Conservation (phyloP, 1,140 invertebrate genomes). For the Microplitis demolitor region DNA sequence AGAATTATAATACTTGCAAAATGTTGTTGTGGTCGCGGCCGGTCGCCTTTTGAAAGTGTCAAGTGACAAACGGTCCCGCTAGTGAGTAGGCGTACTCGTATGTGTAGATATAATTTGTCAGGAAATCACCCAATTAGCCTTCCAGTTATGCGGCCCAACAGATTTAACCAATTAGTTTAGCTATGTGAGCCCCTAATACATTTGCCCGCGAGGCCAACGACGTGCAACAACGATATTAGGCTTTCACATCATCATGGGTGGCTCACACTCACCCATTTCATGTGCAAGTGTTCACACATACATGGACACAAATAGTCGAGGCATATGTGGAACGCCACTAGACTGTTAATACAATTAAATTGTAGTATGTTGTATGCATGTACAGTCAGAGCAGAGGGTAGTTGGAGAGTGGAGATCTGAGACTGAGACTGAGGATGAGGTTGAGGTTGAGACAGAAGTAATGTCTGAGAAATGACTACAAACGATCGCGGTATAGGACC, state of each 20-base stretch:
- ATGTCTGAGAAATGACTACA: not conserved
- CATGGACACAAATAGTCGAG: not conserved
- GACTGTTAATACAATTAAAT: not conserved
- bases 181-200: slow-evolving; percentile 60
- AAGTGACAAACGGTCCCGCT: slow-evolving; percentile 61
- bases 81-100: slow-evolving; percentile 56
- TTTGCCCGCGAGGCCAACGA: slow-evolving; percentile 41
- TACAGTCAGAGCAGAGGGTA: not conserved
- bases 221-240: slow-evolving; percentile 33
- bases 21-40: not conserved
- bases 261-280: not conserved
- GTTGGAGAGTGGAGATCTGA: too few relatives aligned
- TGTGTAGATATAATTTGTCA: slow-evolving; percentile 63
- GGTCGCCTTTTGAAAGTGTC: slow-evolving; percentile 51
- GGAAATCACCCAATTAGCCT: slow-evolving; percentile 64
- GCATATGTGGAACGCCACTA: too few relatives aligned
- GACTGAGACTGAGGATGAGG: too few relatives aligned
- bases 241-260: slow-evolving; percentile 7
- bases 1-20: slow-evolving; percentile 3
- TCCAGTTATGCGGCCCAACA: slow-evolving; percentile 62
- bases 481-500: not conserved
- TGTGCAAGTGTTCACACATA: not conserved
- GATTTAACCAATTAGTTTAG: slow-evolving; percentile 65
- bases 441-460: not conserved
- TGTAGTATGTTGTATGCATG: not conserved